Evolutionary conservation across 1,140 invertebrate genomes (phyloP), one percentile per base, ranked within the genome.

Genomic region (Belonocnema kinseyi): DNA sequence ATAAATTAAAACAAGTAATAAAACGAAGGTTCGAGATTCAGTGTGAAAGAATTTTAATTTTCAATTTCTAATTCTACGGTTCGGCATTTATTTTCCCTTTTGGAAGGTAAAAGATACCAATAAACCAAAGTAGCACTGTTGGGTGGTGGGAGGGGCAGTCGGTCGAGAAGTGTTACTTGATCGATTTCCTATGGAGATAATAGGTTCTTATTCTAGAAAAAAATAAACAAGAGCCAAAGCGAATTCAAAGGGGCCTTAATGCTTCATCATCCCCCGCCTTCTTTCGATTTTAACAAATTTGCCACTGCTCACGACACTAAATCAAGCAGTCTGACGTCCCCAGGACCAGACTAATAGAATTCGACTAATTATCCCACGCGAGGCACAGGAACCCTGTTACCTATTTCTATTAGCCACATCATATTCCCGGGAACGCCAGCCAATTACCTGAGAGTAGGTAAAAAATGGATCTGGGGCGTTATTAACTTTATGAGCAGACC

Each of bases 351-450:
- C 81, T 89, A 88, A 88, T 87, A 88, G 86, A 88, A 88, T 88
- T 86, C 81, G 73, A 72, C 77, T 87, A 86, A 90, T 90, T 89
- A 89, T 89, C 78, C 74, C 74, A 73, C 66, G 66, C 73, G 72
- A 76, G 82, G 78, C 77, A 77, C 66, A 78, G 78, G 73, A 80
- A 83, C 72, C 77, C 83, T 75, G 82, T 86, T 85, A 85, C 72
- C 78, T 87, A 83, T 88, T 88, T 86, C 86, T 88, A 88, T 88
- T 87, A 88, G 72, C 33, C 40, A 14, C 74, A 76, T 81, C 80
- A 82, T 58, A 77, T 74, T 75, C 75, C 33, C 76, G 70, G 26
- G 61, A 80, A 82, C 50, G 76, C 70, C 51, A 58, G 76, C 51
- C 83, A 84, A 85, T 85, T 84, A 85, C 71, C 72, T 33, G 51